phyloP scores from a whole-genome alignment of 2,113 vertebrate species.

The Upupa epops region DNA sequence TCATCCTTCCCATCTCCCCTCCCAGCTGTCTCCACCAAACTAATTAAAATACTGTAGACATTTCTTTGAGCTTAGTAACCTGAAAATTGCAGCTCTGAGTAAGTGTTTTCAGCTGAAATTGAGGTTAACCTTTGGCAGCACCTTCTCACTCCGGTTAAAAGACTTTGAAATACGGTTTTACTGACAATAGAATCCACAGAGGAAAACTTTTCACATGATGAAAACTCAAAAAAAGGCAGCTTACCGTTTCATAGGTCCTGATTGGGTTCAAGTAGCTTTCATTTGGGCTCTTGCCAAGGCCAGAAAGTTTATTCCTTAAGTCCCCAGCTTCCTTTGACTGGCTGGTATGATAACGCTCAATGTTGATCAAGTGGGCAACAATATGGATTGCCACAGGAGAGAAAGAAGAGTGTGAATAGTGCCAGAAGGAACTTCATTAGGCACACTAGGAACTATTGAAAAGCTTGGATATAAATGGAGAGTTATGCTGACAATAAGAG shows the following conservation, averaged over 20 bases:
- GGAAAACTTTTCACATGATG: constrained; percentile 15
- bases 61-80: constrained; percentile 59
- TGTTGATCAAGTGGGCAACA: constrained; percentile 78
- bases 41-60: constrained; percentile 62
- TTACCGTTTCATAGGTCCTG: constrained; percentile 74
- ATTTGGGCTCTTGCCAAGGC: constrained; percentile 71
- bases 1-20: background rate
- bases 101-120: constrained; percentile 53
- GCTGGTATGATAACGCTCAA: constrained; percentile 73
- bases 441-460: background rate
- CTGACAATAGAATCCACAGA: background rate
- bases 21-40: constrained; percentile 8
- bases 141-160: constrained; percentile 37
- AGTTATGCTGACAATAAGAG: background rate
- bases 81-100: constrained; percentile 52
- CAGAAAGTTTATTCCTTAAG: constrained; percentile 73
- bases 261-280: constrained; percentile 84
- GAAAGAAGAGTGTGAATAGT: background rate
- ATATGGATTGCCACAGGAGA: constrained; percentile 72
- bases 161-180: constrained; percentile 55
- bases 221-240: constrained; percentile 27
- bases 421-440: background rate
- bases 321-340: constrained; percentile 59
- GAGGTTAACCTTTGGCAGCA: constrained; percentile 55
- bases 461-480: background rate